These are phyloP conservation scores for Anabas testudineus DNA, from an alignment of 2,797 vertebrate species.

Conservation along the genomic window DNA sequence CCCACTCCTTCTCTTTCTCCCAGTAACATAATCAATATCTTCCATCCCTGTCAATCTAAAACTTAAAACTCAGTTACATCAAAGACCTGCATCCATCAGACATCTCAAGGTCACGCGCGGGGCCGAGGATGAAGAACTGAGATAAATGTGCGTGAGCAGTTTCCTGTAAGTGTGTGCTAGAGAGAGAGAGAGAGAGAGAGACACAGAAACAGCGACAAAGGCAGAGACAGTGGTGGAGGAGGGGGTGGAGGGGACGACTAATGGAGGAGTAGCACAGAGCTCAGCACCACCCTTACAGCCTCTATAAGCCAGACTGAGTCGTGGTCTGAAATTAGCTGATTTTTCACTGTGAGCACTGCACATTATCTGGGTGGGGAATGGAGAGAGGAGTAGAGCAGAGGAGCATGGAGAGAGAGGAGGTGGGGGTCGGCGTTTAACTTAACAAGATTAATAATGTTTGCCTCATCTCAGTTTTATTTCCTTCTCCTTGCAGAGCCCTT, in stretches of 20 bases:
- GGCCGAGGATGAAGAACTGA: constrained; percentile 62
- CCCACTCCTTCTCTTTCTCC: constrained; percentile 15
- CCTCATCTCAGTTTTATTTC: constrained; percentile 75
- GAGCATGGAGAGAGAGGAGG: constrained; percentile 51
- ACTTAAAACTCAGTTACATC: constrained; percentile 78
- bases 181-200: constrained; percentile 25
- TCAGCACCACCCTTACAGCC: constrained; percentile 77
- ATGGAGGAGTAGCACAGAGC: constrained; percentile 74
- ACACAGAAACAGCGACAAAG: constrained; percentile 65
- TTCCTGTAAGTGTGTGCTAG: constrained; percentile 63
- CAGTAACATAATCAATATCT: constrained; percentile 74
- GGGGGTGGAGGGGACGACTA: constrained; percentile 69
- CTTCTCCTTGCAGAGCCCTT: constrained; percentile 82
- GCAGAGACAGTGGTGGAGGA: constrained; percentile 66
- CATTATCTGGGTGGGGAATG: constrained; percentile 74
- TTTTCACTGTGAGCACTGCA: constrained; percentile 78
- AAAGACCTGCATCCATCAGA: constrained; percentile 76
- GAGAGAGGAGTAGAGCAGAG: constrained; percentile 60
- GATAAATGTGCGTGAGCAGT: constrained; percentile 71
- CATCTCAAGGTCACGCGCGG: constrained; percentile 78
- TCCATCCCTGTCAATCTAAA: constrained; percentile 74
- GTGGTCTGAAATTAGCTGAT: constrained; percentile 84
- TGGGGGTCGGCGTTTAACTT: constrained; percentile 79
- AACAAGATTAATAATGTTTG: constrained; percentile 82
- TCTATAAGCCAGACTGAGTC: constrained; percentile 76